These are phyloP conservation scores for Scytalopus superciliaris DNA, from an alignment of 2,113 vertebrate species.

Conservation along the genomic window DNA sequence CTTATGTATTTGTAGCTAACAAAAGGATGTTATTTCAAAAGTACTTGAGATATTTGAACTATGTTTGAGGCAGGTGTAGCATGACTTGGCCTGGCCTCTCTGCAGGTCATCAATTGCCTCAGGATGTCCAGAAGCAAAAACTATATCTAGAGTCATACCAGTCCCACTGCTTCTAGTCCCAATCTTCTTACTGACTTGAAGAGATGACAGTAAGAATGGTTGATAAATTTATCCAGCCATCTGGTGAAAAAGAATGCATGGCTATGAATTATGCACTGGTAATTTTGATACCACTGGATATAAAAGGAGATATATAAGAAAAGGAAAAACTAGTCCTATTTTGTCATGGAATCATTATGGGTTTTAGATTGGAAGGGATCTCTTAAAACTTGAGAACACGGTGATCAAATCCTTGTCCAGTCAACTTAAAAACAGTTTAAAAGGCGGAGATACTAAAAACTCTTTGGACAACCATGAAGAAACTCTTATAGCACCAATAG, in stretches of 20 bases:
- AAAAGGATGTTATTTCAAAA: background rate
- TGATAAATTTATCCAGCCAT: background rate
- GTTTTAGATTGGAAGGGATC: background rate
- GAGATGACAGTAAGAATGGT: background rate
- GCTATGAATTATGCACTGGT: background rate
- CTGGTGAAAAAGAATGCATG: background rate
- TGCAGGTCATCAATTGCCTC: background rate
- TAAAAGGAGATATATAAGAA: background rate
- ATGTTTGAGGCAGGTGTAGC: background rate
- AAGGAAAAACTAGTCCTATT: background rate
- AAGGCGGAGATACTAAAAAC: background rate
- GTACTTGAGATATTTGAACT: background rate
- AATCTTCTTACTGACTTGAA: background rate
- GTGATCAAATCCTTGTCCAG: background rate
- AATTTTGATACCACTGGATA: background rate
- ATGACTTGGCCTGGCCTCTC: background rate
- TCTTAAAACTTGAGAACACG: background rate
- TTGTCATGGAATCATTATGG: background rate
- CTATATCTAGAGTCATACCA: background rate
- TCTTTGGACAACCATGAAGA: background rate
- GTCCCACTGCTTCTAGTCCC: background rate
- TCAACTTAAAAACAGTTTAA: background rate
- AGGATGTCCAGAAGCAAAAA: background rate
- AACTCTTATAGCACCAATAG: background rate
- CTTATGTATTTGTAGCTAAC: background rate